Evolutionary conservation across 2,888 invertebrate species (phyloP), one percentile per base, ranked within the genome.

Genomic region (Orchesella flavescens): DNA sequence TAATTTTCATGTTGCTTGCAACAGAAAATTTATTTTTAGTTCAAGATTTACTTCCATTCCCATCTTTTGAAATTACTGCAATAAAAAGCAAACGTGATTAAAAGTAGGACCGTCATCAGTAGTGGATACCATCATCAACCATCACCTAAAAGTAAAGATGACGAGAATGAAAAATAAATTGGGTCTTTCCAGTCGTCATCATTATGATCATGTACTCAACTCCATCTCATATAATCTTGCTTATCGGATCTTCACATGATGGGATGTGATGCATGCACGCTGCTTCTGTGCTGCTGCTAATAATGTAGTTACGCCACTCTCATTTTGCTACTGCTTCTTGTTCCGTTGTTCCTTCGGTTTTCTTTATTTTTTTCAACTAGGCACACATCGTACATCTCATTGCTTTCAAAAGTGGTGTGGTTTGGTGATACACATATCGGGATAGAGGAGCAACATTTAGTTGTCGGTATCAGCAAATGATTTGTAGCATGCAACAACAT

Each of bases 151-250:
- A 43, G 55, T 55, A 59, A 81, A 81, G 81, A 73, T 68, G 81
- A 81, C 81, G 74, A 74, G 81, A 81, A 74, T 81, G 81, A 66
- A 34, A 81, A 74, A 81, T 81, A 74, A 81, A 81, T 81, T 74
- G 69, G 81, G 81, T 43, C 81, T 81, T 81, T 74, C 69, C 74
- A 81, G 81, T 74, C 74, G 23, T 81, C 81, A 81, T 81, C 74
- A 81, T 24, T 49, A 53, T 68, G 66, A 17, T 17, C 71, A 57
- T 17, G 44, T 46, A 34, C 77, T 34, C 59, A 24, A n/a, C 68
- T 74, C 66, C 43, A 66, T 73, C 74, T 74, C 81, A 81, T 74
- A 73, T 74, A 73, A 74, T 81, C 81, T 74, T 59, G 19, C 74
- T 81, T 81, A 81, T 81, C 81, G 74, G 59, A 81, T 81, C 12